Conservation (phyloP, 2,888 invertebrate genomes). For the Drosophila eohydei region DNA sequence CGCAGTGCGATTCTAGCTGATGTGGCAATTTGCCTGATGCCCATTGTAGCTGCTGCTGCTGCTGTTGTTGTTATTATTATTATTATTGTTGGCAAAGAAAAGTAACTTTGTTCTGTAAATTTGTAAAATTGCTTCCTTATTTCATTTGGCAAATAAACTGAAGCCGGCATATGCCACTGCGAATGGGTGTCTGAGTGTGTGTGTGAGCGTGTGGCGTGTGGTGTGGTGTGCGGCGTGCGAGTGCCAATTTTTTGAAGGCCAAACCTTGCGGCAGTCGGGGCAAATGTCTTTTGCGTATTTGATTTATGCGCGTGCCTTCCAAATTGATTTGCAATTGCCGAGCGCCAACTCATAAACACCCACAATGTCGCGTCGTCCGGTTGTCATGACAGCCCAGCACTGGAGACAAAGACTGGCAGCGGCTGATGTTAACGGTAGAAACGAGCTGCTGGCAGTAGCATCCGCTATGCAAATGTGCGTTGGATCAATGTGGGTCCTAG, state of each 20-base stretch:
- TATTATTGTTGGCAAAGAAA: constrained; percentile 55
- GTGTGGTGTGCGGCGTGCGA: constrained; percentile 5
- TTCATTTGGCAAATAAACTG: constrained; percentile 78
- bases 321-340: constrained; percentile 77
- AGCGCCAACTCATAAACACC: constrained; percentile 38
- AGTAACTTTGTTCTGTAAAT: constrained; percentile 65
- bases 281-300: constrained; percentile 70
- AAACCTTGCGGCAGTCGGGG: constrained; percentile 57
- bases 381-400: constrained; percentile 34
- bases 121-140: constrained; percentile 81
- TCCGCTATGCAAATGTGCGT: constrained; percentile 50
- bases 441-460: background rate
- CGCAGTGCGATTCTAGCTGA: constrained; percentile 44
- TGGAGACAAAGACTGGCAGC: constrained; percentile 5
- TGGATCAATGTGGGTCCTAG: constrained; percentile 46
- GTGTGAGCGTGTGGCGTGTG: background rate
- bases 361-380: constrained; percentile 22
- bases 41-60: background rate
- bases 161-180: constrained; percentile 44
- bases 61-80: constrained; percentile 6
- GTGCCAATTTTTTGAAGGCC: constrained; percentile 59
- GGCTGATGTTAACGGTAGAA: constrained; percentile 7
- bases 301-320: constrained; percentile 66
- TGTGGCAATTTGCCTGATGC: constrained; percentile 51
- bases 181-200: background rate